Evolutionary conservation across 2,797 vertebrate genomes (phyloP), one percentile per base, ranked within the genome.

Genomic region (Coregonus ussuriensis): DNA sequence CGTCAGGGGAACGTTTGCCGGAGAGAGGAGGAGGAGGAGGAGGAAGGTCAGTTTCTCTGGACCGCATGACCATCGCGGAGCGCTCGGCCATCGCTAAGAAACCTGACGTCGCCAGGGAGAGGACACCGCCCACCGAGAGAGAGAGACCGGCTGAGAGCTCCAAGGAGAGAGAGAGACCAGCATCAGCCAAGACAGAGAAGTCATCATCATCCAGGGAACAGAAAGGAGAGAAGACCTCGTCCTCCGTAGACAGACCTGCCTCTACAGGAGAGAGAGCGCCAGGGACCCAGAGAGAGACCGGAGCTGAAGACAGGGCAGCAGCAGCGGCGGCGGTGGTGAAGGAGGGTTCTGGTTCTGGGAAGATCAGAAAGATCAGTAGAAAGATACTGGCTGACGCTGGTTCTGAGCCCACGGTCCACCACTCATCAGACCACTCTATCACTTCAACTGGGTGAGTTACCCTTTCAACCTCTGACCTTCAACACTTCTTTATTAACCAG

Each of bases 31-130:
- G 62, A 11, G 52, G 66, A 16, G 67, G 77, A 21, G 87, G 68
- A 70, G 82, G 80, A 0, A 84, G 93, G n/a, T 92, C 92, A 0
- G 91, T 93, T 37, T 91, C 84, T 75, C 74, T 93, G 70, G 93
- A 93, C 77, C 91, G 92, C 84, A 78, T 92, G 88, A 92, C 91
- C 54, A 93, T 92, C 0, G 90, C 18, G 6, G 93, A 93, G 81
- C 91, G 91, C 74, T 88, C 88, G 0, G 81, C 88, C 53, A 29
- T 82, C 74, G 56, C 81, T 35, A 91, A 4, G 72, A 91, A 25
- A 80, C 51, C 13, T 0, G 90, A 91, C 0, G 47, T 79, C 78
- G n/a, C 86, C 6, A 9, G 59, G n/a, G 91, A 92, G 35, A 93
- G 89, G 79, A 59, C 59, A 81, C 67, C 16, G 33, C 29, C 11